Evolutionary conservation across 2,888 invertebrate species (phyloP).

Genomic region (Drosophila phalerata): DNA sequence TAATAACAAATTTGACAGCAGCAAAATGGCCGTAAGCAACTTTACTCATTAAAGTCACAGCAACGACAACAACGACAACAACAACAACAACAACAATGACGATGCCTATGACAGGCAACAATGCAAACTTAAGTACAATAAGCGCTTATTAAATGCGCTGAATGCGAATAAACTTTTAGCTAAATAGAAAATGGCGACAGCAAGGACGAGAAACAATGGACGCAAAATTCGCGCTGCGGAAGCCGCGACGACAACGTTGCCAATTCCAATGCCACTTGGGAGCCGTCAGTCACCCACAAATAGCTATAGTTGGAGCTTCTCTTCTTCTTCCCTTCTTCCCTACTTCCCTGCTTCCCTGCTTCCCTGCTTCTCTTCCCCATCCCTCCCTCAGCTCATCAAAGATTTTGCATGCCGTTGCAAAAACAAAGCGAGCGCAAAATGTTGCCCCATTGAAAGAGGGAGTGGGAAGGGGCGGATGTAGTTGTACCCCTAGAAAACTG

Average conservation of each 20-base stretch:
- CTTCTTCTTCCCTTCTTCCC: too few species aligned
- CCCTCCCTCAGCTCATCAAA: conserved; percentile 4
- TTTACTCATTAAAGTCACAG: conserved; percentile 51
- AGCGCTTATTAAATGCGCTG: conserved; percentile 79
- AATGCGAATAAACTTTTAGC: conserved; percentile 78
- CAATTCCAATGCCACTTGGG: conserved; percentile 61
- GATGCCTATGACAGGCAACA: conserved; percentile 61
- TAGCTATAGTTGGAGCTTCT: conserved; percentile 16
- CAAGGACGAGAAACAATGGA: conserved; percentile 67
- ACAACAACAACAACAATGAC: conserved; percentile 26
- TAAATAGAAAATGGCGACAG: conserved; percentile 72
- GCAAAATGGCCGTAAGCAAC: conserved; percentile 50
- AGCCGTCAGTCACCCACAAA: conserved; percentile 70
- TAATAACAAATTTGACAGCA: conserved; percentile 22
- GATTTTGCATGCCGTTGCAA: conserved; percentile 61
- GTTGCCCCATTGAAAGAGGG: conserved; percentile 35
- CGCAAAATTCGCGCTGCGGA: conserved; percentile 67
- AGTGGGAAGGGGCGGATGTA: neutral
- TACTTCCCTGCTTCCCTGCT: too few species aligned
- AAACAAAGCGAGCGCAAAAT: conserved; percentile 71
- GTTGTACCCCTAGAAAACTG: conserved; percentile 18
- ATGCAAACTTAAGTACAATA: conserved; percentile 75
- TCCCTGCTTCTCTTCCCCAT: conserved; percentile 1
- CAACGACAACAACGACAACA: conserved; percentile 6
- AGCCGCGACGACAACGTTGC: conserved; percentile 44